Base-by-base conservation (phyloP, 1,140 invertebrate species). In the Trachymyrmex septentrionalis region DNA sequence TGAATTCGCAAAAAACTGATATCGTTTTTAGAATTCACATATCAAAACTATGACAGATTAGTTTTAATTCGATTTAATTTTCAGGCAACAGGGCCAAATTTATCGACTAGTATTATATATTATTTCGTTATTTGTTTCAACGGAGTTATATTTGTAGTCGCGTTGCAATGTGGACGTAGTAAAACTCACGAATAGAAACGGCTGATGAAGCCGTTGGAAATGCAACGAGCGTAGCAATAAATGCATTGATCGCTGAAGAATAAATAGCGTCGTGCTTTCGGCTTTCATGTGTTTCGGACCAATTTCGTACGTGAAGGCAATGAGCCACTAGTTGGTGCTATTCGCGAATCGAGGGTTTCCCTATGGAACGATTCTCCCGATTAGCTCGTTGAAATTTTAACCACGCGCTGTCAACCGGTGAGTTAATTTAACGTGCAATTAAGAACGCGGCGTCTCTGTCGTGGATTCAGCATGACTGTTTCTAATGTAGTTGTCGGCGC, bases 311-410 rank as follows among this genome's bases (percentile, higher is more conserved):
- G 27, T 34, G 27, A 59, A 63, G 44, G 69, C 69, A 84, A 84
- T 75, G 80, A 75, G 80, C 34, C 27, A 10, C 38, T 44, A 61
- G 53, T 48, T 24, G 16, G 10, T n/a, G 77, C 34, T 67, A 55
- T 53, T 14, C 59, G 30, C 53, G 21, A 71, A 72, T 73, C n/a
- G 19, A 30, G 21, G 12, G 6, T 12, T 59, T 66, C 34, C 21
- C 16, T 55, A 24, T 34, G 73, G 59, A 34, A 78, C 69, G 53
- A 19, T 85, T 75, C 24, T 64, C 55, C 27, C 66, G 72, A 75
- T 87, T 82, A 80, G 30, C 57, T 55, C 63, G 73, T 89, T 88
- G 61, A 87, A 78, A 88, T 88, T 75, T 78, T 64, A 59, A 75
- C 81, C 27, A 64, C 57, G 84, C 34, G 48, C 63, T 86, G 72